A percentile compares a stretch with the other conserved stretches of the same genome.
Conservation (phyloP, 2,888 invertebrate genomes). For the Villa cingulata region DNA sequence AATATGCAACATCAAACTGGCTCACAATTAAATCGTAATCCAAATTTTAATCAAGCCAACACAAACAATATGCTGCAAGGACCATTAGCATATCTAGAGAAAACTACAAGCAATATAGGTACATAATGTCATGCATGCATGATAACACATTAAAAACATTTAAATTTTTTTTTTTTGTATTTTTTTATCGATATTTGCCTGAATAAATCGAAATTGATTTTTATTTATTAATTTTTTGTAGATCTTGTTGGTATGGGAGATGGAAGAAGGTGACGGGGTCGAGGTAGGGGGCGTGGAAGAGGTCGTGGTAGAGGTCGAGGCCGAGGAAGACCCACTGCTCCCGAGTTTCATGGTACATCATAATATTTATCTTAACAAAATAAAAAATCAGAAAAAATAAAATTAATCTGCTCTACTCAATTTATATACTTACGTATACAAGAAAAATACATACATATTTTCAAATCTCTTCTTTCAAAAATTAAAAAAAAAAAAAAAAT, state of each 20-base stretch:
- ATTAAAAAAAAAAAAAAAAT: too few relatives aligned
- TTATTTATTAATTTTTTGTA: slow-evolving; percentile 13
- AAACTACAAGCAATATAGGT: slow-evolving; percentile 84
- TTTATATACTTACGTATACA: too few relatives aligned
- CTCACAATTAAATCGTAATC: slow-evolving; percentile 3
- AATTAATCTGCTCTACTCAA: too few relatives aligned
- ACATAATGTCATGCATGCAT: too few relatives aligned
- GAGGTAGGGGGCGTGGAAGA: slow-evolving; percentile 75
- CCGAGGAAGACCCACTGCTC: slow-evolving; percentile 23
- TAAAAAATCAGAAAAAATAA: too few relatives aligned
- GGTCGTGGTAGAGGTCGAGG: slow-evolving; percentile 67
- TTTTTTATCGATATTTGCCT: too few relatives aligned
- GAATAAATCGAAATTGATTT: neutral
- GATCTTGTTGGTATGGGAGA: slow-evolving; percentile 60
- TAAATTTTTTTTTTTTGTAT: neutral
- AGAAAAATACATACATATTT: too few relatives aligned
- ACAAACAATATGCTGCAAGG: slow-evolving; percentile 55
- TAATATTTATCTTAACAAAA: too few relatives aligned
- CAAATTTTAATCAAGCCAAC: slow-evolving; percentile 37
- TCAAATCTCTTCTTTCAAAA: too few relatives aligned
- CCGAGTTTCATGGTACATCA: slow-evolving; percentile 15
- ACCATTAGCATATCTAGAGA: slow-evolving; percentile 75
- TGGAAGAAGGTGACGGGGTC: slow-evolving; percentile 74
- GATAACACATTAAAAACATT: neutral
- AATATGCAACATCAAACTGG: slow-evolving; percentile 12